Evolutionary conservation across 2,888 invertebrate species (phyloP), one percentile per base, ranked within the genome.

Genomic region (Glyphotaelius pellucidus): DNA sequence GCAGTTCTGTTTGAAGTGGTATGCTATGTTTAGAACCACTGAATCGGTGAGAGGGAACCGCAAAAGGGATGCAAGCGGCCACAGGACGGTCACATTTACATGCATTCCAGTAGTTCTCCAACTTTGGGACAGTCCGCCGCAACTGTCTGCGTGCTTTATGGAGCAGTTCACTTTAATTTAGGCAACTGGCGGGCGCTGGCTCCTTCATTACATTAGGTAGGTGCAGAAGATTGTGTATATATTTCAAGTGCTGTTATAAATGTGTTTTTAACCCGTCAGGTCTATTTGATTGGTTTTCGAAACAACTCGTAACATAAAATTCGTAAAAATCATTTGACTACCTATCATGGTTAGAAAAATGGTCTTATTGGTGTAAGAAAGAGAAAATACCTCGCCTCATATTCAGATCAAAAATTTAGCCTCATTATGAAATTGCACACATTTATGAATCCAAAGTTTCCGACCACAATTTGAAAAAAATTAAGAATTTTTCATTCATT

Each of bases 101-200:
- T 38, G 42, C 42, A 86, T 86, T 32, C 87, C 87, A 87, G 87
- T 87, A 31, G 87, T 87, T 87, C 30, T 67, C 31, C 19, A 87
- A 87, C 86, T 52, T 86, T 86, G 83, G 32, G 35, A 84, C 31
- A 35, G 84, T 38, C 83, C 32, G 35, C 84, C 84, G 25, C 84
- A 67, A 67, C 67, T 67, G 67, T 67, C 67, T 25, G 67, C 67
- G 67, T 67, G 9, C 25, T 67, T 67, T 67, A 67, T n/a, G n/a
- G 67, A 7, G 67, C 67, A 67, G 25, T 67, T n/a, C 67, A 9
- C 25, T 67, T 25, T 67, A 67, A 67, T 67, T 67, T 67, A 67
- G 67, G 67, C 9, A 67, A 67, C 67, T 7, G 67, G 67, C 67
- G 67, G 25, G 67, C 38, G 9, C 38, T 38, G 9, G 38, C 67